Evolutionary conservation across 2,888 invertebrate species (phyloP), one percentile per base, ranked within the genome.

Genomic region (Seira ritae): DNA sequence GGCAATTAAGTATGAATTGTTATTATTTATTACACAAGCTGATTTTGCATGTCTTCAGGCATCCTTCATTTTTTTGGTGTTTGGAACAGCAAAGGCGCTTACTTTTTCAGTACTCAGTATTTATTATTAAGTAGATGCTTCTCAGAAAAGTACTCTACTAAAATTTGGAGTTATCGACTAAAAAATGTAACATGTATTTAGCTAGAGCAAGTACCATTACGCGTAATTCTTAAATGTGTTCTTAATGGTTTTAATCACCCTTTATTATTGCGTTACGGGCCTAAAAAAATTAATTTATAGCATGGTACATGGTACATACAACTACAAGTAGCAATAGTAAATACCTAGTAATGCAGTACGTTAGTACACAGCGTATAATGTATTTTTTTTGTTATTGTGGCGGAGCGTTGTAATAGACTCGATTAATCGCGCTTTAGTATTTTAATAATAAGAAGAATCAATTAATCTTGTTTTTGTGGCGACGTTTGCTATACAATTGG

Each of bases 381-480:
- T 50, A 50, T 50, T 50, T 50, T 50, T 62, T 19, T 62, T 62
- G 22, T 62, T 62, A 62, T 62, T 62, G 62, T 62, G 22, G 62
- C 62, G 31, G 3, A 8, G 31, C 31, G 22, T 62, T 20, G 19
- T 62, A 62, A 8, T 62, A 62, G 1, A 62, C 62, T 62, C 62
- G 10, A 20, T 62, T 62, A 22, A 62, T 62, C 2, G 62, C 62
- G 8, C 10, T 62, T 20, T 62, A 22, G 20, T 62, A 62, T 20
- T 1, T 62, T 20, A 50, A 50, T 62, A 62, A 12, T 62, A 62
- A 20, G n/a, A 62, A 20, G 62, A 62, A 62, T 62, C 62, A 62
- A 62, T 62, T 62, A 62, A 62, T 62, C 62, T 62, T 62, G n/a
- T 19, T 50, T n/a, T 62, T 62, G 62, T 62, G 10, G 62, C 62